phyloP scores from a whole-genome alignment of 2,113 vertebrate genomes.

The Bubo bubo region DNA sequence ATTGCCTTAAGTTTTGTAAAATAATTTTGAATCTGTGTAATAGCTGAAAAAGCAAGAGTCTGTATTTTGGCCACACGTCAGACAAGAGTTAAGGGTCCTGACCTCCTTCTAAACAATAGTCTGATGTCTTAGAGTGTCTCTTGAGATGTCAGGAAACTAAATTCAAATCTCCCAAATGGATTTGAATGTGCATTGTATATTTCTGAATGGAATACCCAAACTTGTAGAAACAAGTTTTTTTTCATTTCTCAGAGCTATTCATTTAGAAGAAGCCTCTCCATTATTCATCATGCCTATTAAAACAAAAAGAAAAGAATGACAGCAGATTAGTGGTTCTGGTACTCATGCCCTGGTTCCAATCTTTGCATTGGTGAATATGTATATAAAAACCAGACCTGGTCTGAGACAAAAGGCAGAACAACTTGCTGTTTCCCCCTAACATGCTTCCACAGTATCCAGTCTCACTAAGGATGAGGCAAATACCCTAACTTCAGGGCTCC shows the following conservation, averaged over 20 bases:
- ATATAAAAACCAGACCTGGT: accelerated
- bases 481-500: not conserved
- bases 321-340: not conserved
- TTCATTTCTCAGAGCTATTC: not conserved
- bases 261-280: not conserved
- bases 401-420: not conserved
- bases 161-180: not conserved
- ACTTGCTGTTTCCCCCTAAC: not conserved
- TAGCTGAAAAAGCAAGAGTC: not conserved
- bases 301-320: not conserved
- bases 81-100: not conserved
- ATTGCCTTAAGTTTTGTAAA: not conserved
- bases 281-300: not conserved
- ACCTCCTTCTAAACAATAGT: not conserved
- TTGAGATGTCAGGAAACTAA: not conserved
- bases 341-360: not conserved
- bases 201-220: not conserved
- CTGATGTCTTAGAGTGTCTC: not conserved
- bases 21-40: not conserved
- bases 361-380: not conserved
- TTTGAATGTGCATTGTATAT: not conserved
- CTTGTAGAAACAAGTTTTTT: not conserved
- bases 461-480: not conserved
- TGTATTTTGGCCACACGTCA: not conserved
- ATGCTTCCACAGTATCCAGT: not conserved